Percentiles rank a stretch among this genome's conserved stretches.
phyloP scores from a whole-genome alignment of 37 sponge, comb jelly and placozoan species.

The Cliona cf. orientalis region DNA sequence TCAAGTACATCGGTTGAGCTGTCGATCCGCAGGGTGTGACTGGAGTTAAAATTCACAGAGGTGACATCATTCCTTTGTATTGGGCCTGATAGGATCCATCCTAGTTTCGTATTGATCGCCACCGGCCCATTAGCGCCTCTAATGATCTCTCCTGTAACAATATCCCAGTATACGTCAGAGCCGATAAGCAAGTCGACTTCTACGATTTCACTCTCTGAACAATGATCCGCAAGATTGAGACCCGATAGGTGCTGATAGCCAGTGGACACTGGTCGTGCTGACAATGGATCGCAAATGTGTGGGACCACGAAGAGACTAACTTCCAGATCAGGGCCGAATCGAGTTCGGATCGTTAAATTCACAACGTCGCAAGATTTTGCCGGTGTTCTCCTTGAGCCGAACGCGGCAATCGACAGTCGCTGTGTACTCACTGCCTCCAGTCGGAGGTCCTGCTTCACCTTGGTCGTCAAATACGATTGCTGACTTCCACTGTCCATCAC shows the following conservation, averaged over 20 bases:
- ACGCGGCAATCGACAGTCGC: slow-evolving; percentile 2
- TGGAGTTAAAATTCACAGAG: not conserved
- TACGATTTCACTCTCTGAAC: not conserved
- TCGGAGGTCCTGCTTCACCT: slow-evolving; percentile 8
- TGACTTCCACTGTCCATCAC: slow-evolving; percentile 20
- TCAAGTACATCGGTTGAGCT: slow-evolving; percentile 2
- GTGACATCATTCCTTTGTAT: not conserved
- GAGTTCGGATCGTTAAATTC: not conserved
- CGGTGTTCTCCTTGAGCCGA: slow-evolving; percentile 8
- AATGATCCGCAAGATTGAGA: slow-evolving; percentile 9
- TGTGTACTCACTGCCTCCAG: not conserved
- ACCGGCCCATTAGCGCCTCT: slow-evolving; percentile 8
- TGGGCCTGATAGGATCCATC: slow-evolving; percentile 28
- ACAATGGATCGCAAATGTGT: slow-evolving; percentile 27
- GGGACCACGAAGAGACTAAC: slow-evolving; percentile 4
- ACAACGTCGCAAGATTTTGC: slow-evolving; percentile 17
- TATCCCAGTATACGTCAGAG: slow-evolving; percentile 17
- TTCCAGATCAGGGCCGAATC: not conserved
- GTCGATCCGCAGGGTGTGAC: slow-evolving; percentile 1
- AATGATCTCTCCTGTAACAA: slow-evolving; percentile 14
- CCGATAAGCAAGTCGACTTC: slow-evolving; percentile 14
- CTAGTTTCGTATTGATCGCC: slow-evolving; percentile 8
- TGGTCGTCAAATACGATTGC: slow-evolving; percentile 15
- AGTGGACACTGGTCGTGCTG: not conserved
- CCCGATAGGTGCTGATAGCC: not conserved